Percentiles rank a stretch among this genome's conserved stretches.
Conservation (phyloP, 53 echinoderm and acorn worm genomes). For the Echinarachnius parma region DNA sequence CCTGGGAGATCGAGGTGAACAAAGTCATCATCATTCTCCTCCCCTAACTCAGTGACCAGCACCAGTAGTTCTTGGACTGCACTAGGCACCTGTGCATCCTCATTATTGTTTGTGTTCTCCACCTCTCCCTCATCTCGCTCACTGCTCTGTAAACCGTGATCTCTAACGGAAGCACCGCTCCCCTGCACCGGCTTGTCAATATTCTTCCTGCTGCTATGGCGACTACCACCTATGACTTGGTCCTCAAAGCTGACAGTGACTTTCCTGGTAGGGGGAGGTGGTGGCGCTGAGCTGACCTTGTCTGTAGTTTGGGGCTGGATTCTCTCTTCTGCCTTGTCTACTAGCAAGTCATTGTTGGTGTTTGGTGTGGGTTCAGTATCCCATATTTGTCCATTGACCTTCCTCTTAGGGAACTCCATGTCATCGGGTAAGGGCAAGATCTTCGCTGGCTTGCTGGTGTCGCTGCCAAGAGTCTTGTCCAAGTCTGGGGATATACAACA, state of each 20-base stretch:
- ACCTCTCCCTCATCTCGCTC: neutral
- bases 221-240: neutral
- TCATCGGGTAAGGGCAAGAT: conserved; percentile 19
- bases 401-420: conserved; percentile 15
- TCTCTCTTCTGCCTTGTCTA: conserved; percentile 13
- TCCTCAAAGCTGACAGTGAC: conserved; percentile 22
- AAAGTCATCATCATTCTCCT: conserved; percentile 21
- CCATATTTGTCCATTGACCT: conserved; percentile 7
- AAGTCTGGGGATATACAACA: conserved; percentile 8
- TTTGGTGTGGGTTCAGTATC: conserved; percentile 36
- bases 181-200: neutral
- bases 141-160: conserved; percentile 8
- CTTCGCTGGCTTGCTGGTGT: neutral
- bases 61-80: conserved; percentile 5
- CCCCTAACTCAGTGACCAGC: neutral
- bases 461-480: neutral
- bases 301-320: too few relatives aligned
- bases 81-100: conserved; percentile 17
- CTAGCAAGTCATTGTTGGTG: conserved; percentile 8
- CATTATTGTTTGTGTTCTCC: conserved; percentile 63
- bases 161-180: neutral
- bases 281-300: neutral
- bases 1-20: conserved; percentile 28
- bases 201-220: neutral
- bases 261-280: too few relatives aligned